phyloP scores from a whole-genome alignment of 2,888 invertebrate genomes.

The Nemotelus pantherinus region DNA sequence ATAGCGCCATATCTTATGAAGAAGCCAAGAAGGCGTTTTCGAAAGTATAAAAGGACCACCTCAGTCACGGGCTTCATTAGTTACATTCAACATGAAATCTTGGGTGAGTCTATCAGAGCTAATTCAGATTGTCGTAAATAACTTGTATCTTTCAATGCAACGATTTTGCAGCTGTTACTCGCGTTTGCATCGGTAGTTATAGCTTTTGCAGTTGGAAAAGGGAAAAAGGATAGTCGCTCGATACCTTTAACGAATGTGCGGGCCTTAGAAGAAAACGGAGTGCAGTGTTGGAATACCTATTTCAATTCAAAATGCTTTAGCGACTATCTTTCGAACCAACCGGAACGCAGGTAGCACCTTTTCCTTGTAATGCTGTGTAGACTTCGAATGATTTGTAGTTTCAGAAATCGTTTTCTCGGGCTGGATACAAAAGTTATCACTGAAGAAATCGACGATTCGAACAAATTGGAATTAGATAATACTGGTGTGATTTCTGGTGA shows the following conservation, averaged over 20 bases:
- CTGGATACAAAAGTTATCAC: conserved; percentile 1
- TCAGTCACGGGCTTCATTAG: background rate
- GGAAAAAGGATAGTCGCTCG: conserved; percentile 28
- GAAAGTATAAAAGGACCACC: conserved; percentile 26
- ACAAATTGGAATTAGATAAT: conserved; percentile 6
- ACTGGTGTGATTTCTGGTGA: conserved; percentile 28
- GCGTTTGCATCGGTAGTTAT: conserved; percentile 3
- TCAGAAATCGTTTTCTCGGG: conserved; percentile 12
- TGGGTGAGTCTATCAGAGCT: conserved; percentile 24
- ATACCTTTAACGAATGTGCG: background rate
- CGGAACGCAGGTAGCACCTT: conserved; percentile 13
- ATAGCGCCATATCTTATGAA: conserved; percentile 6
- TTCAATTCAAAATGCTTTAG: conserved; percentile 28
- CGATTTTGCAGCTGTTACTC: conserved; percentile 8
- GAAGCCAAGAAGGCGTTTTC: background rate
- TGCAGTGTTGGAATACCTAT: conserved; percentile 31
- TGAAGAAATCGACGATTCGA: conserved; percentile 6
- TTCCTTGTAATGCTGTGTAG: background rate
- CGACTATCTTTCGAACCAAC: conserved; percentile 28
- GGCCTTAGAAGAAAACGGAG: conserved; percentile 15
- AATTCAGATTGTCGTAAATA: background rate
- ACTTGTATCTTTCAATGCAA: background rate
- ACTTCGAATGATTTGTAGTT: background rate
- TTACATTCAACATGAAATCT: conserved; percentile 26
- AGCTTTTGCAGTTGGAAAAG: conserved; percentile 12